Base-by-base conservation (phyloP, 2,888 invertebrate genomes). In the Pyrocoelia pectoralis region DNA sequence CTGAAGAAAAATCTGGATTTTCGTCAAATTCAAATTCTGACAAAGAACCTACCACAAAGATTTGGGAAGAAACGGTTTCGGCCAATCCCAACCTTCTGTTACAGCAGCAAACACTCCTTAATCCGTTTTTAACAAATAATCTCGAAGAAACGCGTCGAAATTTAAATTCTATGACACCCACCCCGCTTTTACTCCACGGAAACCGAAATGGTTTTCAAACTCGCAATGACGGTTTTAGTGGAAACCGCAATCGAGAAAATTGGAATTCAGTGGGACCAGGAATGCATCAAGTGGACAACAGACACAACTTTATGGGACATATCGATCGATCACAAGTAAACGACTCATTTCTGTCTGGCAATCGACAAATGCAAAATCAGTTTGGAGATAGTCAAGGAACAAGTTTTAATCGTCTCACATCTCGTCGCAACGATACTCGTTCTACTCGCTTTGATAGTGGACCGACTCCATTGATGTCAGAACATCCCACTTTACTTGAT, bases 61-160 rank as follows among this genome's bases (percentile, higher is more conserved):
- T 74, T 10, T 74, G 74, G 74, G 73, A 72, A 62, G 55, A 70
- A n/a, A 72, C 72, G 5, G 56, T 67, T 18, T 58, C 8, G 8
- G 38, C n/a, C 5, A 28, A 12, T 10, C 28, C 17, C 24, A 17
- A 5, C 5, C 12, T 14, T 5, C 52, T 51, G 0, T 38, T 29
- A 38, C 61, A 65, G 18, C 49, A 56, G 8, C 59, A 57, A 14
- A 54, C 51, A 6, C 38, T 76, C 5, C 59, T 75, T 9, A 70
- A 65, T 5, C 61, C 68, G 14, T 73, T 72, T 48, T 64, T 67
- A 2, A 52, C 59, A 2, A 60, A 68, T 3, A 66, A 49, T 17
- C 29, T 75, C 19, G 73, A 73, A 14, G 86, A 86, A 38, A 85
- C 86, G 58, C 85, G 87, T 51, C 83, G 88, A 2, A 88, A 87